A percentile compares a stretch with the other conserved stretches of the same genome.
phyloP scores from a whole-genome alignment of 2,888 invertebrate species.

The Cryptocephalus primarius region DNA sequence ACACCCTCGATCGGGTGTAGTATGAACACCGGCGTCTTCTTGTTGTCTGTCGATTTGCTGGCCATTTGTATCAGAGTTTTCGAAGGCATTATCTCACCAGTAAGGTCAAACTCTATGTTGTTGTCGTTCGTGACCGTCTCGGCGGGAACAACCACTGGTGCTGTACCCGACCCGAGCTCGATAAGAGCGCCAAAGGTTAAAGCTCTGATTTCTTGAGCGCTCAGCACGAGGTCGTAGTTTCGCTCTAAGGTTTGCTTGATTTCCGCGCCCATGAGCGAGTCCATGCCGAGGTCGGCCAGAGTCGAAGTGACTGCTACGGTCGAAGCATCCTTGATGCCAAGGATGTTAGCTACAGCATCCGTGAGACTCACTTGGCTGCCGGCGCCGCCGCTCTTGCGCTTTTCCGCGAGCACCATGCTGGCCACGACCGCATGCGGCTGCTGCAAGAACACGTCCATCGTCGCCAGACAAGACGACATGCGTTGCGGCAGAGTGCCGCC shows the following conservation, averaged over 20 bases:
- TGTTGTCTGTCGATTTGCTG: conserved; percentile 39
- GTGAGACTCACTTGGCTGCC: conserved; percentile 54
- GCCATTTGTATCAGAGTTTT: conserved; percentile 58
- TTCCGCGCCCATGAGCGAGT: conserved; percentile 98
- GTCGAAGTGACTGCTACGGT: conserved; percentile 66
- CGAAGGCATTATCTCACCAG: conserved; percentile 60
- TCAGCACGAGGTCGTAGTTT: conserved; percentile 81
- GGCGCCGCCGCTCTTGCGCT: conserved; percentile 49
- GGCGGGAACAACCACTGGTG: conserved; percentile 14
- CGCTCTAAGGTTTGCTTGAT: conserved; percentile 93
- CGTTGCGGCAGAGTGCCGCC: conserved; percentile 95
- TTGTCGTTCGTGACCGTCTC: conserved; percentile 31
- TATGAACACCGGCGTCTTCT: conserved; percentile 50
- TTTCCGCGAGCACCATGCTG: conserved; percentile 82
- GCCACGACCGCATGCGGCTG: conserved; percentile 74
- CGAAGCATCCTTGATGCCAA: conserved; percentile 78
- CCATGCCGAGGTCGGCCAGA: conserved; percentile 93
- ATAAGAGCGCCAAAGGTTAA: conserved; percentile 69
- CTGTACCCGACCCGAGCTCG: conserved; percentile 38
- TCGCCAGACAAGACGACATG: conserved; percentile 82
- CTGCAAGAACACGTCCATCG: conserved; percentile 84
- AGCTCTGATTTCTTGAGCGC: conserved; percentile 81
- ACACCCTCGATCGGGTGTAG: conserved; percentile 87
- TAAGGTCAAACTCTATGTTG: conserved; percentile 40
- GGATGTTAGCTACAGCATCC: conserved; percentile 76